Evolutionary conservation across 2,113 vertebrate genomes (phyloP).

Genomic region (Pteruthius melanotis): DNA sequence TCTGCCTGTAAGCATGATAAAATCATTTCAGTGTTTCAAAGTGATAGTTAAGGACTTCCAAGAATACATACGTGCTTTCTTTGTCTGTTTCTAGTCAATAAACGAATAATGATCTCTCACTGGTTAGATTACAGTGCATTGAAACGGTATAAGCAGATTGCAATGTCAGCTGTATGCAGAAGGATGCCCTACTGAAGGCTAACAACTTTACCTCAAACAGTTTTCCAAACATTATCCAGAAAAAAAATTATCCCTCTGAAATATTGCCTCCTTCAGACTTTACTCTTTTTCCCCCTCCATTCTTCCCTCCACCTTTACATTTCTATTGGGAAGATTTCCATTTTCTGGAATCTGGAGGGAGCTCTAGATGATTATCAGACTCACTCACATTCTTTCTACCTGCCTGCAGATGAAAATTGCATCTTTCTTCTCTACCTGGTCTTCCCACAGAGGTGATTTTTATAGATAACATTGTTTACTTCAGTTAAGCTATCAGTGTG

Average conservation of each 20-base stretch:
- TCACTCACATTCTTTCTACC: neutral
- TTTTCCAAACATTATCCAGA: neutral
- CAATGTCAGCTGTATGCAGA: neutral
- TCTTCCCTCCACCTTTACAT: neutral
- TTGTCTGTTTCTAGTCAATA: neutral
- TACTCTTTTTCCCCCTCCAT: fast-evolving
- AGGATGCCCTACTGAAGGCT: neutral
- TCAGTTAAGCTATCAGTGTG: neutral
- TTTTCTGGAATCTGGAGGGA: neutral
- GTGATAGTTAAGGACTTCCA: neutral
- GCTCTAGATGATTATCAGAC: neutral
- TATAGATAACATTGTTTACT: neutral
- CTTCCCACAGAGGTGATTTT: neutral
- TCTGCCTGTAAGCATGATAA: neutral
- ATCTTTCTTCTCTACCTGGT: neutral
- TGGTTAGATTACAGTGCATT: neutral
- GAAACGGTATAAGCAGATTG: neutral
- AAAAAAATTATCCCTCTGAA: neutral
- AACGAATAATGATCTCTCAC: neutral
- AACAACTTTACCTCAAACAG: neutral
- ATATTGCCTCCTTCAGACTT: neutral
- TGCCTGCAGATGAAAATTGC: neutral
- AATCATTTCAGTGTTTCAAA: constrained; percentile 19
- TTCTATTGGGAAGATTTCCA: neutral
- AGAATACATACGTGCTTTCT: neutral